Evolutionary conservation across 37 sponge, comb jelly and placozoan genomes (phyloP).

Genomic region (Haliclona indistincta): DNA sequence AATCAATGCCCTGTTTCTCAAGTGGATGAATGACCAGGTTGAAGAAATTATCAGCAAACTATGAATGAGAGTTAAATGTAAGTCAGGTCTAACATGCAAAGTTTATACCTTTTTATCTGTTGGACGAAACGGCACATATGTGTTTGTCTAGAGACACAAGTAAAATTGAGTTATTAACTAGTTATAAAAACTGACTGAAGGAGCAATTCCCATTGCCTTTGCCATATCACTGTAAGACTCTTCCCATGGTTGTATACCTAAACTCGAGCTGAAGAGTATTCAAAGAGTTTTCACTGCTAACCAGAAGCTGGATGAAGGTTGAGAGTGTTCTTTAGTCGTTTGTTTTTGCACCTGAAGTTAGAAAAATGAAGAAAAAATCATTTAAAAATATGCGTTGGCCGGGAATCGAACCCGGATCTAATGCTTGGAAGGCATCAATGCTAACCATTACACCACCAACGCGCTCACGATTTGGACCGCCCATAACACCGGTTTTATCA

Average conservation of each 20-base stretch:
- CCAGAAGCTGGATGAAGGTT: slow-evolving; percentile 83
- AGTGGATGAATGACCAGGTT: slow-evolving; percentile 53
- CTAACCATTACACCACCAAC: no score
- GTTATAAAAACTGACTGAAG: no score
- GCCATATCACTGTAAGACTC: slow-evolving; percentile 74
- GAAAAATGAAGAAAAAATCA: not conserved
- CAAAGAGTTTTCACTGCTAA: not conserved
- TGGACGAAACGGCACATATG: slow-evolving; percentile 69
- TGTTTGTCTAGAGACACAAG: slow-evolving; percentile 10
- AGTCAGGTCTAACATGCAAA: no score
- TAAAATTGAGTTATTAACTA: no score
- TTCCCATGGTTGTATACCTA: slow-evolving; percentile 79
- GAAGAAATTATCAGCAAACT: slow-evolving; percentile 72
- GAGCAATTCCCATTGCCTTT: slow-evolving; percentile 75
- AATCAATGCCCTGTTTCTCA: slow-evolving; percentile 70
- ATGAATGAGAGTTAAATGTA: not conserved
- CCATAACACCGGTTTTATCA: no score
- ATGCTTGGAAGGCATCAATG: not conserved
- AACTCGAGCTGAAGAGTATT: not conserved
- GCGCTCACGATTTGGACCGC: no score
- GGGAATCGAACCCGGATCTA: not conserved
- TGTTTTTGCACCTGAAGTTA: slow-evolving; percentile 51
- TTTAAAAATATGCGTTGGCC: not conserved
- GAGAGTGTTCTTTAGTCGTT: slow-evolving; percentile 65
- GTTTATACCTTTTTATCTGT: slow-evolving; percentile 41